Evolutionary conservation across 2,113 vertebrate species (phyloP), one percentile per base, ranked within the genome.

Genomic region (Spermophilus dauricus): DNA sequence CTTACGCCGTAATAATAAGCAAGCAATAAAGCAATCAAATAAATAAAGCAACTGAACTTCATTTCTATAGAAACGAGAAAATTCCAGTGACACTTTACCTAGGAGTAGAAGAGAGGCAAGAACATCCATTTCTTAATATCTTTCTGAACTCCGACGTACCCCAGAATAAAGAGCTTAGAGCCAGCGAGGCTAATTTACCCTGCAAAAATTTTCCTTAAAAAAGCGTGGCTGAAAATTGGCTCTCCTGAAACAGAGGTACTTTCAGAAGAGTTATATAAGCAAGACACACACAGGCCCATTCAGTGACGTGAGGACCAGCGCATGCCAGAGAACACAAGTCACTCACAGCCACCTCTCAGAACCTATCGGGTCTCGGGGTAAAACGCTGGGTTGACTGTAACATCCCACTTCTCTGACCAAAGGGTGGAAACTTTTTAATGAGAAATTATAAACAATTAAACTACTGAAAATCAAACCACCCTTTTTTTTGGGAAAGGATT

Each of bases 181-280:
- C 88, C 89, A 5, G 91, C 92, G 96, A 1, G 96, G 96, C 95
- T 98, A 97, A 96, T 91, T 89, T 69, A 93, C 53, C 69, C 86
- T 78, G 97, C 87, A 95, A 67, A 93, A 97, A 78, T 86, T 96
- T 83, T 95, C 94, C 94, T 96, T 97, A 93, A 45, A 97, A n/a
- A 97, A 96, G 65, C 77, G 90, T 95, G 94, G 84, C 96, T 92
- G 96, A 82, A 97, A 98, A 97, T 97, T 88, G 83, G 73, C 97
- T 84, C 75, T 95, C 97, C 51, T 87, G 75, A 96, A 70, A 99
- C 98, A 99, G 98, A 98, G 97, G 96, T 83, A 98, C 98, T 99
- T 99, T 99, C 98, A 99, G 98, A 86, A 70, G 96, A 91, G 90
- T 95, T 94, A 97, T 58, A 97, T 98, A 98, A 98, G 98, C 98